Evolutionary conservation across 2,797 vertebrate species (phyloP).

Genomic region (Xenentodon cancila): DNA sequence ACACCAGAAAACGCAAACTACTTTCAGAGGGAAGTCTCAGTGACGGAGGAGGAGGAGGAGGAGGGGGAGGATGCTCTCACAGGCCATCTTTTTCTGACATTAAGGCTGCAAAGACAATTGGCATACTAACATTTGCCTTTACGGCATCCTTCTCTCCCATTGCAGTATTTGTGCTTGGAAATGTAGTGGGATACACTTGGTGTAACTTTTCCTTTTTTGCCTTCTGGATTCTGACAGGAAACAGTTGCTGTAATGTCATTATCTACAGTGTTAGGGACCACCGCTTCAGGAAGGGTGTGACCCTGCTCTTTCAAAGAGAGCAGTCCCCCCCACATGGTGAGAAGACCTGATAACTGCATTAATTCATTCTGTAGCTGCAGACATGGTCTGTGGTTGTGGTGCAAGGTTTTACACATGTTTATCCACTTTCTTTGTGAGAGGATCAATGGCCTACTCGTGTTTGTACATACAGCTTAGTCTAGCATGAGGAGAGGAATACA

Average conservation of each 20-base stretch:
- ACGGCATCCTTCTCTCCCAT: conserved; percentile 85
- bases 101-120: conserved; percentile 87
- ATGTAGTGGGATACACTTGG: conserved; percentile 86
- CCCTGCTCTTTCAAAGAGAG: conserved; percentile 80
- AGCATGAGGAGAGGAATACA: background rate
- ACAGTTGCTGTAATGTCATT: conserved; percentile 89
- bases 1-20: conserved; percentile 80
- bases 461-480: background rate
- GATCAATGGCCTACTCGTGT: background rate
- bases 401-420: conserved; percentile 2
- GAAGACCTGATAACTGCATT: conserved; percentile 60
- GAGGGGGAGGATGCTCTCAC: conserved; percentile 61
- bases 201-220: conserved; percentile 89
- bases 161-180: conserved; percentile 86
- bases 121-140: conserved; percentile 86
- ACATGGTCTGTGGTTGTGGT: conserved; percentile 15
- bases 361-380: background rate
- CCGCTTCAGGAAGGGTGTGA: conserved; percentile 85
- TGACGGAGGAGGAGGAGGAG: conserved; percentile 53
- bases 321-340: conserved; percentile 64
- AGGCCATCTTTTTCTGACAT: conserved; percentile 87
- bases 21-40: conserved; percentile 79
- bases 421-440: conserved; percentile 1
- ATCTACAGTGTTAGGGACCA: conserved; percentile 87
- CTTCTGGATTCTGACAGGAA: conserved; percentile 88